Percentiles rank a stretch among this genome's conserved stretches.
These are phyloP conservation scores for Podargus strigoides DNA, from an alignment of 2,797 vertebrate species.

Conservation along the genomic window DNA sequence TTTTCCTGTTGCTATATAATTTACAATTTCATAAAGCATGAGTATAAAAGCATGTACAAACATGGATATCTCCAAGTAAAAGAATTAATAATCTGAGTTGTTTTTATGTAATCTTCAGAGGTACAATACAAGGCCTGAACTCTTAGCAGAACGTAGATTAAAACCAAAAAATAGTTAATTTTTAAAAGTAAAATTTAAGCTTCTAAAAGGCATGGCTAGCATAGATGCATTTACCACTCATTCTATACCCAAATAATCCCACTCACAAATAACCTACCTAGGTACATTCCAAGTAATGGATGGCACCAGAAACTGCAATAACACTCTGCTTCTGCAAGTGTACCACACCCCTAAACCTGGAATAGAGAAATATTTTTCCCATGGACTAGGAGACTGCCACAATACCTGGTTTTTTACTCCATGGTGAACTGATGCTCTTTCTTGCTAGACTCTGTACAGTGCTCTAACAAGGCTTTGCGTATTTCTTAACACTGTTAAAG, in stretches of 20 bases:
- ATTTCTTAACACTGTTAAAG: background rate
- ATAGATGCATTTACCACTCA: background rate
- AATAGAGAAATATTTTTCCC: background rate
- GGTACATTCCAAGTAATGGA: background rate
- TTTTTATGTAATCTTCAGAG: background rate
- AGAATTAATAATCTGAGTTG: background rate
- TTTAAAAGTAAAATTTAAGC: background rate
- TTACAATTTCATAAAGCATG: background rate
- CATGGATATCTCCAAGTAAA: background rate
- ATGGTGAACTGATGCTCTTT: background rate
- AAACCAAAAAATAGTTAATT: background rate
- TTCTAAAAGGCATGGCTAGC: background rate
- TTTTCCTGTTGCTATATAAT: background rate
- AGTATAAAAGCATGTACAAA: background rate
- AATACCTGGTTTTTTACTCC: background rate
- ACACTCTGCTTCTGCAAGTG: background rate
- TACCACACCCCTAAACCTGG: background rate
- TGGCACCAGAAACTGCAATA: background rate
- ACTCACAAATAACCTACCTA: background rate
- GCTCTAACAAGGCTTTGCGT: background rate
- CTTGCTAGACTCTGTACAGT: background rate
- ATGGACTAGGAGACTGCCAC: background rate
- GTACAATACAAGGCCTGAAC: background rate
- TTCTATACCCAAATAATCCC: background rate
- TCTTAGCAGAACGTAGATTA: fast-evolving